Evolutionary conservation across 2,113 vertebrate species (phyloP).

Genomic region (Entelurus aequoreus): DNA sequence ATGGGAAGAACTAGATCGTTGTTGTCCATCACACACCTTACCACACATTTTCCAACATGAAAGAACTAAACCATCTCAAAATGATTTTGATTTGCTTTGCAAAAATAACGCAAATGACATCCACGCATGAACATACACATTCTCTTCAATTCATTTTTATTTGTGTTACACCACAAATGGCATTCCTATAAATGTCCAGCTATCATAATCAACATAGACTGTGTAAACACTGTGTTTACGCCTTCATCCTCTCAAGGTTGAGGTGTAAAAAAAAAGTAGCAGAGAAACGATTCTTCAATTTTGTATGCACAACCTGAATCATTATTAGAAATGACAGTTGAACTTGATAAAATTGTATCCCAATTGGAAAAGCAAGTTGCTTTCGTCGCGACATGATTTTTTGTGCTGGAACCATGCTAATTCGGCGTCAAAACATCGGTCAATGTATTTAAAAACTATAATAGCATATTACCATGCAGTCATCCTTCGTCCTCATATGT

Average conservation of each 20-base stretch:
- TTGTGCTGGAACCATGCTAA: constrained; percentile 90
- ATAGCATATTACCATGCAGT: constrained; percentile 93
- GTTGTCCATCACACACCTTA: constrained; percentile 2
- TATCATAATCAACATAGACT: constrained; percentile 26
- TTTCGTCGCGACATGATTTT: constrained; percentile 97
- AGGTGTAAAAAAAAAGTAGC: constrained; percentile 29
- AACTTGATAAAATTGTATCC: constrained; percentile 99
- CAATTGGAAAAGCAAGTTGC: constrained; percentile 99
- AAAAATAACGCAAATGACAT: not conserved
- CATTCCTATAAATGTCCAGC: constrained; percentile 25
- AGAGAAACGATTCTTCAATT: constrained; percentile 83
- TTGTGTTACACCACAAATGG: constrained; percentile 3
- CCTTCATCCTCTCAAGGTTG: constrained; percentile 65
- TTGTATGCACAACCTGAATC: constrained; percentile 85
- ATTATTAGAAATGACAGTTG: constrained; percentile 99
- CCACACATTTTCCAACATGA: not conserved
- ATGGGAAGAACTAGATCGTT: constrained; percentile 17
- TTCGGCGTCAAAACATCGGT: constrained; percentile 90
- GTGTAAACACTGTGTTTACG: constrained; percentile 76
- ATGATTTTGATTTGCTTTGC: constrained; percentile 7
- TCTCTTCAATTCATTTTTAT: not conserved
- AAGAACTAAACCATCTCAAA: not conserved
- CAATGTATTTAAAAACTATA: constrained; percentile 99
- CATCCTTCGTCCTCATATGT: constrained; percentile 78
- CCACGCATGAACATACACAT: constrained; percentile 7